phyloP scores from a whole-genome alignment of 2,888 invertebrate genomes.

The Drosophila mimetica region DNA sequence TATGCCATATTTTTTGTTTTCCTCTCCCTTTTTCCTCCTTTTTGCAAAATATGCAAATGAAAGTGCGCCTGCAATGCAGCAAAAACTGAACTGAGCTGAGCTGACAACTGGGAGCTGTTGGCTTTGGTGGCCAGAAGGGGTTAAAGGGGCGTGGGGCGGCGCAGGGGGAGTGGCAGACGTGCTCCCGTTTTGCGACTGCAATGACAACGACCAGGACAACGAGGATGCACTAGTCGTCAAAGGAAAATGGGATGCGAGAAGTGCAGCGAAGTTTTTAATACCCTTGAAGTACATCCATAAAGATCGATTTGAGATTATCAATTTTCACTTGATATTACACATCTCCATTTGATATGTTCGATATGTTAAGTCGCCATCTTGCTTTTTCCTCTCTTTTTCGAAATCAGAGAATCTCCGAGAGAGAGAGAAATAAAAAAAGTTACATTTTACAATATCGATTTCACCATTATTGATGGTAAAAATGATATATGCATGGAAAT shows the following conservation, averaged over 20 bases:
- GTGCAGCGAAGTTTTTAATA: constrained; percentile 8
- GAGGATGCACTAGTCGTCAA: constrained; percentile 60
- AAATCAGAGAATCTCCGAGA: no score
- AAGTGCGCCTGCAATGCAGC: constrained; percentile 77
- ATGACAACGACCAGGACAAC: constrained; percentile 41
- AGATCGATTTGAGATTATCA: no score
- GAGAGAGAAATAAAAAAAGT: no score
- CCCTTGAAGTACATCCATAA: constrained; percentile 7
- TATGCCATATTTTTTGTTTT: constrained; percentile 36
- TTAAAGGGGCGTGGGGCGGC: not conserved
- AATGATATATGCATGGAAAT: no score
- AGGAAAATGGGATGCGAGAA: constrained; percentile 24
- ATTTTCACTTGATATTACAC: no score
- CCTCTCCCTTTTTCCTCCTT: constrained; percentile 9
- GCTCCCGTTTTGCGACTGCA: constrained; percentile 42
- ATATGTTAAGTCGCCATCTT: no score
- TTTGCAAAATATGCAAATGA: constrained; percentile 70
- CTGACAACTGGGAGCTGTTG: constrained; percentile 48
- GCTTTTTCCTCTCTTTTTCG: no score
- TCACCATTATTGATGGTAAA: no score
- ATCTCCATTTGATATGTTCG: no score
- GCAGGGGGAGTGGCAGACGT: constrained; percentile 27
- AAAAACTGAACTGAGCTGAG: constrained; percentile 50
- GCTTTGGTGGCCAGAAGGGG: constrained; percentile 30
- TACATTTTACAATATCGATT: no score